Conservation (phyloP, 2,797 vertebrate genomes). For the Lithobates sylvaticus region DNA sequence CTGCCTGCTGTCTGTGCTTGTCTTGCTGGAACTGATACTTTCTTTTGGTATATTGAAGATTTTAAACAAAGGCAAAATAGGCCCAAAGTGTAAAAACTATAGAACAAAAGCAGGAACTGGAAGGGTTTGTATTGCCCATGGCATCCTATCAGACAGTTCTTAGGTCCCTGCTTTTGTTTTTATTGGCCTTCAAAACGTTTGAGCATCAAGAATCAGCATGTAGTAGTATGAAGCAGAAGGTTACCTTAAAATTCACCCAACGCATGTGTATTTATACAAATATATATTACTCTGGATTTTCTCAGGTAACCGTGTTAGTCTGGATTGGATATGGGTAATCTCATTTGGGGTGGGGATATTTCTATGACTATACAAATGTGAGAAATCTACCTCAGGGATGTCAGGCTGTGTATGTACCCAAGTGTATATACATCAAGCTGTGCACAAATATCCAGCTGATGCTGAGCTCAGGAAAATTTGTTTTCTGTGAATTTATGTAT, state of each 20-base stretch:
- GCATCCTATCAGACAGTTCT: background rate
- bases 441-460: conserved; percentile 49
- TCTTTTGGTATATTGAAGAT: background rate
- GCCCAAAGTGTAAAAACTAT: background rate
- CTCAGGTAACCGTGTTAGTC: conserved; percentile 44
- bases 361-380: conserved; percentile 51
- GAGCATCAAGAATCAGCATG: background rate
- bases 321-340: conserved; percentile 46
- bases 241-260: conserved; percentile 13
- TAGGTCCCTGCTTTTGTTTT: background rate
- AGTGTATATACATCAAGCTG: conserved; percentile 35
- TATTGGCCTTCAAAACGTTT: background rate
- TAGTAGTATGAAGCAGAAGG: background rate
- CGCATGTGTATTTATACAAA: conserved; percentile 35
- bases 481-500: conserved; percentile 31
- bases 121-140: background rate
- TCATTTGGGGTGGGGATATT: conserved; percentile 45
- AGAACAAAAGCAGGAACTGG: too few relatives aligned
- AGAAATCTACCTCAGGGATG: conserved; percentile 60
- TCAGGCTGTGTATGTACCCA: conserved; percentile 26
- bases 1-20: background rate
- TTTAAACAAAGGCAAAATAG: too few relatives aligned
- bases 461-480: conserved; percentile 50
- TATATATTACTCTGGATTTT: conserved; percentile 24
- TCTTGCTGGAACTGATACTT: background rate